Evolutionary conservation across 2,113 vertebrate genomes (phyloP).

Genomic region (Otocyon megalotis): DNA sequence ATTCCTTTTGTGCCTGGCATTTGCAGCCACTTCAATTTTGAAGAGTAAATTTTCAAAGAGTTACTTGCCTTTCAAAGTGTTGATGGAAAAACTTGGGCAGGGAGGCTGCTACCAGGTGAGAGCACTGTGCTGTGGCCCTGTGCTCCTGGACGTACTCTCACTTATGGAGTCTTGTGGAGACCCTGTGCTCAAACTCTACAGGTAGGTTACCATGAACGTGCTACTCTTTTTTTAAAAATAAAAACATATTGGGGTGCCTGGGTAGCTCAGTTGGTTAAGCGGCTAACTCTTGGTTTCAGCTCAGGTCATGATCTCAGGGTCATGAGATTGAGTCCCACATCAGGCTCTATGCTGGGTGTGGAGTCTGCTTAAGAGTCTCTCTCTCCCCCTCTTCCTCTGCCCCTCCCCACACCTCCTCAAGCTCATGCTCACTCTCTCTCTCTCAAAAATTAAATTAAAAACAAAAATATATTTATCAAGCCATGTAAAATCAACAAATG

Average conservation of each 20-base stretch:
- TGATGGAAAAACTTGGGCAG: neutral
- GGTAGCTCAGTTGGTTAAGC: neutral
- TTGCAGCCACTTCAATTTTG: neutral
- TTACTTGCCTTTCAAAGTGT: neutral
- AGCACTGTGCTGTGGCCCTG: fast-evolving
- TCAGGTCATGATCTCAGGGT: neutral
- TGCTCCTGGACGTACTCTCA: neutral
- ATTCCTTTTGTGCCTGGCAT: neutral
- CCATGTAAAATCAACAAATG: neutral
- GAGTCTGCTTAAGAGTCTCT: neutral
- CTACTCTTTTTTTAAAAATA: neutral
- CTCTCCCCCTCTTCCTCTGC: neutral
- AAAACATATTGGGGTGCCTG: neutral
- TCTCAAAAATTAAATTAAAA: neutral
- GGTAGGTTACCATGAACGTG: neutral
- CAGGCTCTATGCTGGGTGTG: neutral
- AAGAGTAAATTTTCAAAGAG: neutral
- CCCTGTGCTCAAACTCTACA: neutral
- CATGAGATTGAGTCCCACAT: neutral
- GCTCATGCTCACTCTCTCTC: neutral
- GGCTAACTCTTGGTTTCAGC: neutral
- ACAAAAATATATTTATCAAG: neutral
- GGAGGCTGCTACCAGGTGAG: neutral
- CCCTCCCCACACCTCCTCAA: neutral
- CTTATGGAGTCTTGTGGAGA: neutral